Percentiles rank a stretch among this genome's conserved stretches.
phyloP scores from a whole-genome alignment of 1,140 invertebrate species.

The Drosophila kohkoa region DNA sequence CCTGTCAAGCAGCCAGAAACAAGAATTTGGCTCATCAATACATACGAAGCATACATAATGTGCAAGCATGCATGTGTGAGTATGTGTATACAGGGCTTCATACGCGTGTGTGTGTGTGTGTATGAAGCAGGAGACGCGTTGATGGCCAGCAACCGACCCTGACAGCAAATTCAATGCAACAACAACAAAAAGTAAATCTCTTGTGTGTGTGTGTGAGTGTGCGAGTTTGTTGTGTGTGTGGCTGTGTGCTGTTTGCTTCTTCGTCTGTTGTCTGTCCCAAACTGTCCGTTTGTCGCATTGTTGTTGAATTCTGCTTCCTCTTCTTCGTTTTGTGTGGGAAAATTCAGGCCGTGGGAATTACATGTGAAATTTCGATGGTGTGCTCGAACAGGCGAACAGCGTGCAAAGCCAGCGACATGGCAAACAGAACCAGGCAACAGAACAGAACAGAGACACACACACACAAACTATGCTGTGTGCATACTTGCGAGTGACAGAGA shows the following conservation, averaged over 20 bases:
- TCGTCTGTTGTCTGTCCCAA: conserved; percentile 46
- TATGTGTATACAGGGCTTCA: conserved; percentile 12
- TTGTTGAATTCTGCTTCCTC: conserved; percentile 74
- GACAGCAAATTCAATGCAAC: conserved; percentile 73
- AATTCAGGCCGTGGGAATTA: conserved; percentile 85
- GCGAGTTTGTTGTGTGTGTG: conserved; percentile 6
- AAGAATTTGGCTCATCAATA: conserved; percentile 5
- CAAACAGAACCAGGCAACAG: conserved; percentile 34
- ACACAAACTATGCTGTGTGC: background rate
- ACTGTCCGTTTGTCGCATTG: conserved; percentile 55
- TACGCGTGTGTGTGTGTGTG: conserved; percentile 3
- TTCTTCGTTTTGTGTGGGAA: conserved; percentile 79
- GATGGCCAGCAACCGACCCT: conserved; percentile 73
- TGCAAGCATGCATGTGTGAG: conserved; percentile 14
- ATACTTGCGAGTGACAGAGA: conserved; percentile 23
- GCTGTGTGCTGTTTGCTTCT: conserved; percentile 29
- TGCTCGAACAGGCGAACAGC: conserved; percentile 81
- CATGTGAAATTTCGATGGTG: conserved; percentile 84
- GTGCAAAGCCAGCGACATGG: conserved; percentile 32
- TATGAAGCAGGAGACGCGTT: conserved; percentile 49
- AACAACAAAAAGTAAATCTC: conserved; percentile 43
- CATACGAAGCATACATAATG: background rate
- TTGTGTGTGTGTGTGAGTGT: conserved; percentile 26
- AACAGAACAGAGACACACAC: conserved; percentile 49
- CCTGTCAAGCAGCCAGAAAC: background rate